A percentile compares a stretch with the other conserved stretches of the same genome.
Conservation (phyloP, 1,140 invertebrate genomes). For the Atta cephalotes region DNA sequence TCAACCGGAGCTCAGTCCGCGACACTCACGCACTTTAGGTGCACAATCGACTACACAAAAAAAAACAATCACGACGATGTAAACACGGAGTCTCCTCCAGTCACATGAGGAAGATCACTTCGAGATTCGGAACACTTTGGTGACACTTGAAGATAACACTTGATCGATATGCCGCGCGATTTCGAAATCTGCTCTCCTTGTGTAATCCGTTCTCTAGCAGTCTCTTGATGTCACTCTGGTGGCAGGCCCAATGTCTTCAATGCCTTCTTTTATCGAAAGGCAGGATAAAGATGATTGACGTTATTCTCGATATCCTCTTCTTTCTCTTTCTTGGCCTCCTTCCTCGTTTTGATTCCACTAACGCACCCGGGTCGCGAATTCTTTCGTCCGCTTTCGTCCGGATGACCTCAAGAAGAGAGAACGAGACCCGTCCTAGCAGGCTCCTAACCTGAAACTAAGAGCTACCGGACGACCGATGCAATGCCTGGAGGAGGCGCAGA, state of each 20-base stretch:
- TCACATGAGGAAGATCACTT: slow-evolving; percentile 54
- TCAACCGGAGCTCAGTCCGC: slow-evolving; percentile 32
- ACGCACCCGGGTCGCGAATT: slow-evolving; percentile 51
- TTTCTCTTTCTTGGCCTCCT: slow-evolving; percentile 60
- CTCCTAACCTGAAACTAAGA: slow-evolving; percentile 87
- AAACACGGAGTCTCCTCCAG: slow-evolving; percentile 54
- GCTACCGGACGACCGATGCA: slow-evolving; percentile 85
- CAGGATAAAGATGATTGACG: slow-evolving; percentile 1
- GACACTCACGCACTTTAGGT: slow-evolving; percentile 49
- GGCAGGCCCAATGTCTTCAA: slow-evolving; percentile 12
- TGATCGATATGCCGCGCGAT: slow-evolving; percentile 40
- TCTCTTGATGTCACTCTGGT: slow-evolving; percentile 36
- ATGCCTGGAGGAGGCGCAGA: slow-evolving; percentile 84
- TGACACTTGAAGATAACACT: slow-evolving; percentile 53
- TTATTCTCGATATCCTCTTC: slow-evolving; percentile 55
- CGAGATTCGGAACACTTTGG: slow-evolving; percentile 54
- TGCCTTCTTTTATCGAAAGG: not conserved
- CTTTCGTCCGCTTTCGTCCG: slow-evolving; percentile 59
- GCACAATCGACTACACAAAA: slow-evolving; percentile 42
- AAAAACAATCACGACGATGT: slow-evolving; percentile 49
- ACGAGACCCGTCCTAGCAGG: slow-evolving; percentile 86
- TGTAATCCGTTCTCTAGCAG: slow-evolving; percentile 49
- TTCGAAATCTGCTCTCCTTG: slow-evolving; percentile 42
- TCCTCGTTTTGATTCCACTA: slow-evolving; percentile 48
- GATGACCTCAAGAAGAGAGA: slow-evolving; percentile 79